Percentiles rank a stretch among this genome's conserved stretches.
Evolutionary conservation across 2,113 vertebrate genomes (phyloP).

Genomic region (Nothoprocta perdicaria): DNA sequence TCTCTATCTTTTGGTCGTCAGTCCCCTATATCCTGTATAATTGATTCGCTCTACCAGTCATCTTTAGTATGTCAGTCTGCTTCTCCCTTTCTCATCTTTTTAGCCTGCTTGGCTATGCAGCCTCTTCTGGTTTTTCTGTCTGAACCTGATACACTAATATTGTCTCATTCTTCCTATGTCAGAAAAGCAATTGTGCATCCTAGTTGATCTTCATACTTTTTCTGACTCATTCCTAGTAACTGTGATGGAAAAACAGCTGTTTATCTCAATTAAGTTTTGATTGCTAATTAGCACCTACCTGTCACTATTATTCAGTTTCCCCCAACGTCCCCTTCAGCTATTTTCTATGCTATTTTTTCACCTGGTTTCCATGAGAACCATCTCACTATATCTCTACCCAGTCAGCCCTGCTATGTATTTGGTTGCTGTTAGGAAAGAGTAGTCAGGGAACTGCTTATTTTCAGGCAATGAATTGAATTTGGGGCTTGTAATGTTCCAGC

Average conservation of each 20-base stretch:
- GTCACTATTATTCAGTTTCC: conserved; percentile 65
- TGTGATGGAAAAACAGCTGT: conserved; percentile 70
- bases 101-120: background rate
- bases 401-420: conserved; percentile 2
- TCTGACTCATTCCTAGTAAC: conserved; percentile 41
- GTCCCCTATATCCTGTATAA: background rate
- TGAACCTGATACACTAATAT: background rate
- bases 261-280: conserved; percentile 78
- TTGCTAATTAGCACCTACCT: conserved; percentile 75
- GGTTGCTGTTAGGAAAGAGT: background rate
- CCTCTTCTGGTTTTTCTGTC: conserved; percentile 41
- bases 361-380: conserved; percentile 77
- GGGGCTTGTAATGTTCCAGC: background rate
- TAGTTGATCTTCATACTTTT: conserved; percentile 54
- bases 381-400: conserved; percentile 32
- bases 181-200: conserved; percentile 30
- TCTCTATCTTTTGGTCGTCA: background rate
- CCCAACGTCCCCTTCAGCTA: conserved; percentile 53
- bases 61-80: background rate
- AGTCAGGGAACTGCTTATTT: background rate
- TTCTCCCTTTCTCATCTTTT: background rate
- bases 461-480: background rate
- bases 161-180: conserved; percentile 16
- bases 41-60: conserved; percentile 41
- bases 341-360: conserved; percentile 62